These are phyloP conservation scores for Drosophila atripex DNA, from an alignment of 2,888 invertebrate genomes.

Conservation along the genomic window DNA sequence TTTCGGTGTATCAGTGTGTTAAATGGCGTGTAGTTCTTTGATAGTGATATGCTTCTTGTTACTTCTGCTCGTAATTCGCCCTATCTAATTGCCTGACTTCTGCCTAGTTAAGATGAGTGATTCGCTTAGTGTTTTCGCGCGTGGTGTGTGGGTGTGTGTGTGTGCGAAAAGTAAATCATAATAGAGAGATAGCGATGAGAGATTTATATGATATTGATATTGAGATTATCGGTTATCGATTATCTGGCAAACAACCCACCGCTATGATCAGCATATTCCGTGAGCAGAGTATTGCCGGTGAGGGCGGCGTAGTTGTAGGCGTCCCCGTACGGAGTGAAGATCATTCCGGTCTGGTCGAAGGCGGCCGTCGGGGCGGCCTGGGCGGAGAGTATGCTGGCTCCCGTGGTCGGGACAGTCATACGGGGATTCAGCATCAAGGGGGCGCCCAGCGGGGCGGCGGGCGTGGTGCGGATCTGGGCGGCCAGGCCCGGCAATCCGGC, in stretches of 20 bases:
- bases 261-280: conserved; percentile 96
- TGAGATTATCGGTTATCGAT: conserved; percentile 68
- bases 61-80: conserved; percentile 59
- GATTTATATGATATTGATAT: conserved; percentile 27
- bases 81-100: conserved; percentile 17
- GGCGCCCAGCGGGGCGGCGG: conserved; percentile 92
- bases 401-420: conserved; percentile 92
- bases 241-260: conserved; percentile 97
- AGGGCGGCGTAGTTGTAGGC: conserved; percentile 96
- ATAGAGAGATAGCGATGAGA: conserved; percentile 44
- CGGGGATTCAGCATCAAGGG: conserved; percentile 96
- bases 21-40: conserved; percentile 25
- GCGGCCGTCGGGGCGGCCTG: conserved; percentile 87
- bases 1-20: conserved; percentile 22
- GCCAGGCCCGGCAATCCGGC: conserved; percentile 86
- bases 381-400: conserved; percentile 86
- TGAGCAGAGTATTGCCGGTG: conserved; percentile 90
- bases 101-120: conserved; percentile 40
- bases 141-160: conserved; percentile 45
- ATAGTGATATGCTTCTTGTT: conserved; percentile 36
- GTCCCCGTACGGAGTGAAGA: conserved; percentile 94
- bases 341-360: conserved; percentile 88
- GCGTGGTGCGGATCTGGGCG: conserved; percentile 87
- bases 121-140: conserved; percentile 28
- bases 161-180: conserved; percentile 49